These are phyloP conservation scores for Maconellicoccus hirsutus DNA, from an alignment of 1,140 invertebrate species.

Conservation along the genomic window DNA sequence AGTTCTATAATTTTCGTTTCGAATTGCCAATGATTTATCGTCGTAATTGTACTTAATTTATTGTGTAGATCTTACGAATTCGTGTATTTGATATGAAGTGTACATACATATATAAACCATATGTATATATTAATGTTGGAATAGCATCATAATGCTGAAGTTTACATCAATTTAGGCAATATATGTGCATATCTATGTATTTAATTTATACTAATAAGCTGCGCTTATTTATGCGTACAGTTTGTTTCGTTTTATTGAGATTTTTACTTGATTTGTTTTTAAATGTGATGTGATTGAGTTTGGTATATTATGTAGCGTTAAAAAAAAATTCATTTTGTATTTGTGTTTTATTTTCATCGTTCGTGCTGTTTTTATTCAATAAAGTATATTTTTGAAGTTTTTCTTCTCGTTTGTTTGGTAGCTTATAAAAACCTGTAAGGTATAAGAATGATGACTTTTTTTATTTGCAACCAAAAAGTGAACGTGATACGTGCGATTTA, in stretches of 20 bases:
- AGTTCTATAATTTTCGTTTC: neutral
- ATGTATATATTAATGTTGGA: conserved; percentile 3
- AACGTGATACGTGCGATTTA: too few relatives aligned
- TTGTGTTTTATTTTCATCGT: conserved; percentile 1
- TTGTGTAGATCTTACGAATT: neutral
- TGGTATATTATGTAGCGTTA: neutral
- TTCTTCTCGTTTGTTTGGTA: too few relatives aligned
- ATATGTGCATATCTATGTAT: neutral
- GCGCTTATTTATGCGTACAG: neutral
- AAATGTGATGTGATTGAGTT: neutral
- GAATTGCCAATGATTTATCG: neutral
- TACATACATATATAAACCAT: neutral
- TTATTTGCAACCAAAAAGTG: too few relatives aligned
- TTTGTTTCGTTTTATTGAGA: conserved; percentile 1
- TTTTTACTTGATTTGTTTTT: neutral
- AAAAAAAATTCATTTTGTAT: conserved; percentile 1
- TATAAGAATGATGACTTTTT: too few relatives aligned
- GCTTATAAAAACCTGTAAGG: too few relatives aligned
- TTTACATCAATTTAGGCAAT: conserved; percentile 1
- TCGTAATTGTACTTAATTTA: neutral
- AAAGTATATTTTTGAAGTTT: neutral
- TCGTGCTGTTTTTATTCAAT: neutral
- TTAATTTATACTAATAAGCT: neutral
- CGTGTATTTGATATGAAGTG: neutral
- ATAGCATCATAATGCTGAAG: neutral